These are phyloP conservation scores for Carassius carassius DNA, from an alignment of 2,113 vertebrate genomes.

Conservation along the genomic window DNA sequence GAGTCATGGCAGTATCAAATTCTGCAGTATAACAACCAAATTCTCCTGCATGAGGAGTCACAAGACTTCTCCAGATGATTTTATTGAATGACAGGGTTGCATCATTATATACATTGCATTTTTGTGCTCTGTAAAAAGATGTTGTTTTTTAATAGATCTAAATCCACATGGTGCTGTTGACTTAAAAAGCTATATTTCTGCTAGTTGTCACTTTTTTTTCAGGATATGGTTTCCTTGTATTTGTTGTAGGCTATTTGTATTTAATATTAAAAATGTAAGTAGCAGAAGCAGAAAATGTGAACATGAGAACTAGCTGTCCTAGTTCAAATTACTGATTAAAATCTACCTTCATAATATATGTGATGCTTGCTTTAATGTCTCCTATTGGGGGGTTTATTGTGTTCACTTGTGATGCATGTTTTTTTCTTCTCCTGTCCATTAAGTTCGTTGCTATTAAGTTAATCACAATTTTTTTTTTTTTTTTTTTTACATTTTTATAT, in stretches of 20 bases:
- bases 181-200: neutral
- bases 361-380: neutral
- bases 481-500: too few species aligned
- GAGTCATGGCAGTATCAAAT: conserved; percentile 17
- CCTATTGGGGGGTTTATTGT: neutral
- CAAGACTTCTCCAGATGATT: neutral
- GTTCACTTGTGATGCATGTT: too few species aligned
- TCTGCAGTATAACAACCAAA: conserved; percentile 1
- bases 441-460: neutral
- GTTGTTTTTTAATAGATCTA: neutral
- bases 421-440: neutral
- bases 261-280: too few species aligned
- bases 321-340: neutral
- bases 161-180: neutral
- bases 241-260: neutral
- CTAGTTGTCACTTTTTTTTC: neutral
- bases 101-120: neutral
- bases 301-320: too few species aligned
- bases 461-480: neutral
- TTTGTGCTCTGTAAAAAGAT: neutral
- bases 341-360: neutral
- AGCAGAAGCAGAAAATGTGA: too few species aligned
- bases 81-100: neutral
- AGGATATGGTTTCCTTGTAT: neutral
- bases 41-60: conserved; percentile 1